Conservation (phyloP, 2,797 vertebrate species). For the Anomalospiza imberbis region DNA sequence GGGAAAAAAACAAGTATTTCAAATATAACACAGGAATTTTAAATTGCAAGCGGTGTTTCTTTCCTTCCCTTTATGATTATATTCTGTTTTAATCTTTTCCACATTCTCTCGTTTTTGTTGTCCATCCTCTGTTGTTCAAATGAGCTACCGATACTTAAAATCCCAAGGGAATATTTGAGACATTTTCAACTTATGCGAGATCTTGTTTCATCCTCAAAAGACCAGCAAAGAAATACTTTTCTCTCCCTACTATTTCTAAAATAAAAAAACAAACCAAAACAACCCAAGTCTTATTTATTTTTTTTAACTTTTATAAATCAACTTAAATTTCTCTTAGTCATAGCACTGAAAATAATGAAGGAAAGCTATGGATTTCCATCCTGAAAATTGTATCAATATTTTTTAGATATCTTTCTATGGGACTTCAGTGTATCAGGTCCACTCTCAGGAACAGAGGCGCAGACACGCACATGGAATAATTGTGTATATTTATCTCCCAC, state of each 20-base stretch:
- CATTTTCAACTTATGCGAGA: neutral
- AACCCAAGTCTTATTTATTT: neutral
- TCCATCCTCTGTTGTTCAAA: neutral
- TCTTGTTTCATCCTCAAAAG: neutral
- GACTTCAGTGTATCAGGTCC: neutral
- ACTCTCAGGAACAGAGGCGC: neutral
- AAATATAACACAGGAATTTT: neutral
- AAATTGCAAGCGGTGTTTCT: neutral
- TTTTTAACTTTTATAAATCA: neutral
- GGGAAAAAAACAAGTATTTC: neutral
- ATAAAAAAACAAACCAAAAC: neutral
- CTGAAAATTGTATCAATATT: neutral
- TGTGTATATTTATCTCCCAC: neutral
- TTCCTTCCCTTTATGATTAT: neutral
- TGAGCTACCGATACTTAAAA: neutral
- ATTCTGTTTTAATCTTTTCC: neutral
- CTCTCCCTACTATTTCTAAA: neutral
- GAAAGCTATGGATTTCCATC: neutral
- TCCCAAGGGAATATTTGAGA: neutral
- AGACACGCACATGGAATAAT: neutral
- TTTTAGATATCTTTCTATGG: neutral
- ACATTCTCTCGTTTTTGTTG: neutral
- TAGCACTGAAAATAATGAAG: neutral
- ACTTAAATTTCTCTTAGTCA: neutral
- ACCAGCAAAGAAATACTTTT: neutral